phyloP scores from a whole-genome alignment of 2,888 invertebrate species.

The Sipunculus nudus region DNA sequence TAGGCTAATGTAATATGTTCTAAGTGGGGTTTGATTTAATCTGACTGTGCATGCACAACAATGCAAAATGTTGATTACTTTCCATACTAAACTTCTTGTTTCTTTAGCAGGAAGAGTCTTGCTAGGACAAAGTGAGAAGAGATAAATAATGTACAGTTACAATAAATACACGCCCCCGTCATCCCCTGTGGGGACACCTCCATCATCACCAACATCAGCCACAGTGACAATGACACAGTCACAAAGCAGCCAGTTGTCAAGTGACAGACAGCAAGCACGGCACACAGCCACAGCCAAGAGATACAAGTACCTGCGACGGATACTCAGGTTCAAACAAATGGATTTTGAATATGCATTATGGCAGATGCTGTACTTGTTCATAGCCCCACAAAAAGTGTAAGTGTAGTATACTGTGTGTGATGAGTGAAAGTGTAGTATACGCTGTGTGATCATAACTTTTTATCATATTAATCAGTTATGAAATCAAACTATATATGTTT shows the following conservation, averaged over 20 bases:
- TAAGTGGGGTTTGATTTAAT: no score
- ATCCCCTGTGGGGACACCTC: no score
- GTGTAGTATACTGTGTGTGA: constrained; percentile 29
- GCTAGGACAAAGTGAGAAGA: no score
- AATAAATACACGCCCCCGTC: constrained; percentile 47
- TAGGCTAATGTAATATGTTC: no score
- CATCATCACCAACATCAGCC: constrained; percentile 33
- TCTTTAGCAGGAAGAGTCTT: no score
- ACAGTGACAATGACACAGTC: neutral
- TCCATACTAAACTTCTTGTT: no score
- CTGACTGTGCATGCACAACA: no score
- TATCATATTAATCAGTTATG: no score
- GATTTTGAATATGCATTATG: constrained; percentile 99
- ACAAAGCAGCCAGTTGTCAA: neutral
- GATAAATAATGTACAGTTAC: constrained; percentile 23
- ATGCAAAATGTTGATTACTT: no score
- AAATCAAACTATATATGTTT: no score
- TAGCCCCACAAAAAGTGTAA: constrained; percentile 91
- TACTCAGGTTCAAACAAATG: constrained; percentile 90
- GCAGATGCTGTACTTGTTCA: constrained; percentile 97
- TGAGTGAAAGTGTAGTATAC: neutral
- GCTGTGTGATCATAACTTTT: no score
- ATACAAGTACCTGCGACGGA: constrained; percentile 69
- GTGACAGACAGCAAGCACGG: constrained; percentile 25
- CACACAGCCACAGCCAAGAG: constrained; percentile 82